Evolutionary conservation across 2,888 invertebrate species (phyloP).

Genomic region (Adela reaumurella): DNA sequence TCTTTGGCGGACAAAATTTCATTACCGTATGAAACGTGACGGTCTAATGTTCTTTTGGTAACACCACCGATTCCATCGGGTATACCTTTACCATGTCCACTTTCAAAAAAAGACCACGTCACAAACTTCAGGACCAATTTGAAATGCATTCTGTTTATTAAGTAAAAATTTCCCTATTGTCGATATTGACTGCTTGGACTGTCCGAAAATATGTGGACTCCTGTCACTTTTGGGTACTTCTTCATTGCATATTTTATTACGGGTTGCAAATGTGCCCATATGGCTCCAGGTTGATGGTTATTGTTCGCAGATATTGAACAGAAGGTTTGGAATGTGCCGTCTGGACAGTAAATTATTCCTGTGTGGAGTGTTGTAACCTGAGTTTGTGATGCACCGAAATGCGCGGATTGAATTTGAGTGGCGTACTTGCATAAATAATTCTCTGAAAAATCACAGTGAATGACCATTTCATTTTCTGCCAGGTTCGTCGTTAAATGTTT

Average conservation of each 20-base stretch:
- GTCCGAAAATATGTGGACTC: background rate
- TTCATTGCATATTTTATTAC: background rate
- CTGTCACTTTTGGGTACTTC: background rate
- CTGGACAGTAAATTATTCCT: no score
- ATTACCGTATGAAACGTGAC: constrained; percentile 6
- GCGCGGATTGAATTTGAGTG: no score
- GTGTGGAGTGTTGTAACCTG: no score
- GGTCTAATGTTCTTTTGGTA: constrained; percentile 14
- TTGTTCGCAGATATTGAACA: background rate
- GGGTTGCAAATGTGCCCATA: constrained; percentile 2
- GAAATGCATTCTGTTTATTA: constrained; percentile 1
- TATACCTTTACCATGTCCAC: constrained; percentile 15
- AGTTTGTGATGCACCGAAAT: no score
- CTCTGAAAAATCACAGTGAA: no score
- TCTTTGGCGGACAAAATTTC: constrained; percentile 8
- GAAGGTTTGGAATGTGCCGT: background rate
- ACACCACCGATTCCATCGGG: constrained; percentile 16
- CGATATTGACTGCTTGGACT: background rate
- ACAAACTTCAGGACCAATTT: constrained; percentile 1
- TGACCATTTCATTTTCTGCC: no score
- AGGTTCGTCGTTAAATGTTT: no score
- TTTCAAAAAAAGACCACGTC: no score
- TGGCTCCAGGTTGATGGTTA: constrained; percentile 1
- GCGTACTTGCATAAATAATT: no score
- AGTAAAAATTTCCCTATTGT: constrained; percentile 8